Base-by-base conservation (phyloP, 92 coral and sea anemone species). In the Heliopora coerulea region DNA sequence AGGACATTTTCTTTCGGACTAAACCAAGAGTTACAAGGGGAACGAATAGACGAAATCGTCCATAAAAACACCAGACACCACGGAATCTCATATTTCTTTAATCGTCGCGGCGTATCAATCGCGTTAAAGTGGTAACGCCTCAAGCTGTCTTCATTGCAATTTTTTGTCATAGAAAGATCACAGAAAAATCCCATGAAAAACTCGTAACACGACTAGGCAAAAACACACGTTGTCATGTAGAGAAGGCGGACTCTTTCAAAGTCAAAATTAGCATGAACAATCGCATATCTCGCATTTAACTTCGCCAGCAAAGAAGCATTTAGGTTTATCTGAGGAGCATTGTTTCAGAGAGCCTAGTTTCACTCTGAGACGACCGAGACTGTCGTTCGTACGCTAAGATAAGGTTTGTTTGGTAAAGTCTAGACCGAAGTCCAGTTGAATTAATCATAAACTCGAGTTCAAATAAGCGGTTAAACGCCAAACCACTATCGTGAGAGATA, bases 371-470 rank as follows among this genome's bases (percentile, higher is more conserved):
- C n/a, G n/a, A n/a, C n/a, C n/a, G n/a, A n/a, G n/a, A n/a, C n/a
- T n/a, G n/a, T n/a, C n/a, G n/a, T n/a, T n/a, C n/a, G n/a, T n/a
- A n/a, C n/a, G n/a, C n/a, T n/a, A 46, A 46, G 12, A 46, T 15
- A 46, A 56, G 33, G n/a, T n/a, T n/a, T n/a, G n/a, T 28, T 26
- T 10, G 50, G 4, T 42, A 28, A n/a, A 20, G 76, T 37, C 76
- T 49, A 23, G 76, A n/a, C 29, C 39, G 13, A 50, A 20, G 33
- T 31, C 23, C 6, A 8, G 34, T 49, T 52, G 30, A 49, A 69
- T 69, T 69, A 69, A 69, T 69, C 44, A 69, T 69, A 69, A 69
- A 69, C 76, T 57, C 76, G 33, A 69, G 76, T 49, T 49, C 56
- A 49, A 69, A 69, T 49, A 69, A 49, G 62, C 61, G 61, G 61